Evolutionary conservation across 2,797 vertebrate species (phyloP).

Genomic region (Paramormyrops hopkinsi): DNA sequence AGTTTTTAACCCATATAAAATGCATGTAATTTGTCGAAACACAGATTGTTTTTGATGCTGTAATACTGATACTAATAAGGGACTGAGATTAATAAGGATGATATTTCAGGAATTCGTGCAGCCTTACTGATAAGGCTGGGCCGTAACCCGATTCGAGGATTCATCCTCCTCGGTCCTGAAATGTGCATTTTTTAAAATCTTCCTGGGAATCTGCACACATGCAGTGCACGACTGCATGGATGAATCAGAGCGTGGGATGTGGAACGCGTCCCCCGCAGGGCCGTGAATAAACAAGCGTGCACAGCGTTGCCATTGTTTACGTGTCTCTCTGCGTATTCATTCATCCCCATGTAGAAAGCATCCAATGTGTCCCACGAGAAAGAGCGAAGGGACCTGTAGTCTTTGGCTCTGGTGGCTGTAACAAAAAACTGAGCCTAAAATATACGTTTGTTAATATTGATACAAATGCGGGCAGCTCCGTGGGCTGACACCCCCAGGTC

Average conservation of each 20-base stretch:
- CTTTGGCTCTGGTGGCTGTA: background rate
- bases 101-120: background rate
- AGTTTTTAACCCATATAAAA: background rate
- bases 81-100: background rate
- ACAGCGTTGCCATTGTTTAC: conserved; percentile 13
- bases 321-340: background rate
- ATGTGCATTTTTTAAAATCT: background rate
- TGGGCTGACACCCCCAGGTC: background rate
- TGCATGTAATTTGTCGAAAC: background rate
- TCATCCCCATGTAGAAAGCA: background rate
- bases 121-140: background rate
- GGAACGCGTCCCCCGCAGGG: conserved; percentile 27
- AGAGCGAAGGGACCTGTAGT: background rate
- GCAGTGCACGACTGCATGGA: conserved; percentile 11
- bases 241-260: conserved; percentile 39
- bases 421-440: background rate
- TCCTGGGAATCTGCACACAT: background rate
- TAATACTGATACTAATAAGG: background rate
- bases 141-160: background rate
- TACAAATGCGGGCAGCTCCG: background rate
- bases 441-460: background rate
- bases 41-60: background rate
- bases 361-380: background rate
- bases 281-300: conserved; percentile 42
- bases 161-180: background rate